Evolutionary conservation across 1,140 invertebrate species (phyloP).

Genomic region (Drosophila baimaii): DNA sequence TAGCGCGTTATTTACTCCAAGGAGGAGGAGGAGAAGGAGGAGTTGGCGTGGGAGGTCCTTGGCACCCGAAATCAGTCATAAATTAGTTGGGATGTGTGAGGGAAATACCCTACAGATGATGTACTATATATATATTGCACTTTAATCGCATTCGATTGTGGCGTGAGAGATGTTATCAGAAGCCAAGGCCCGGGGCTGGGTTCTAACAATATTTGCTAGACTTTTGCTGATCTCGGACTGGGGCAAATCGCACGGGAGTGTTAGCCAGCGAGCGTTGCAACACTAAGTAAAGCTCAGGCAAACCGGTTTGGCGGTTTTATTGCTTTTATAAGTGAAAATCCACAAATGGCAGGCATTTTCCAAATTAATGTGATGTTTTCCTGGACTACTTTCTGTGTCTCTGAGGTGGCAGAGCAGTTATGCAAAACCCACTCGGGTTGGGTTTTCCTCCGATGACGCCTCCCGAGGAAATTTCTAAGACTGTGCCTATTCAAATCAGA

Average conservation of each 20-base stretch:
- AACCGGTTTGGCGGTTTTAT: slow-evolving; percentile 27
- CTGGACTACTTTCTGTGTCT: slow-evolving; percentile 9
- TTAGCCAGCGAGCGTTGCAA: slow-evolving; percentile 21
- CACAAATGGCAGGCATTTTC: slow-evolving; percentile 9
- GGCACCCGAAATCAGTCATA: slow-evolving; percentile 1
- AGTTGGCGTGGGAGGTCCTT: slow-evolving; percentile 22
- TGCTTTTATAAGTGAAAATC: slow-evolving; percentile 25
- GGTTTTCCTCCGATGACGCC: slow-evolving; percentile 7
- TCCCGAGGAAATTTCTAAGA: not conserved
- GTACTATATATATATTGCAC: slow-evolving; percentile 3
- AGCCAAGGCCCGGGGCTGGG: slow-evolving; percentile 4
- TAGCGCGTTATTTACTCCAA: not conserved
- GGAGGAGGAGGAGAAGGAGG: not conserved
- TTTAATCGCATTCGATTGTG: slow-evolving; percentile 11
- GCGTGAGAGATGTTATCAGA: slow-evolving; percentile 16
- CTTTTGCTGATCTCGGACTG: slow-evolving; percentile 2
- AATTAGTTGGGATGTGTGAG: not conserved
- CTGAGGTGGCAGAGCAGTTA: not conserved
- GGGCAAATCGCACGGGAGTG: slow-evolving; percentile 1
- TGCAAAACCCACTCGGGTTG: slow-evolving; percentile 5
- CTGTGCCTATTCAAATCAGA: slow-evolving; percentile 20
- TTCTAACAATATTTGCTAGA: not conserved
- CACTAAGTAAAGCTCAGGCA: not conserved
- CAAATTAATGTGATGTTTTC: slow-evolving; percentile 9
- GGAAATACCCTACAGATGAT: not conserved